Evolutionary conservation across 2,113 vertebrate genomes (phyloP), one percentile per base, ranked within the genome.

Genomic region (Bettongia penicillata): DNA sequence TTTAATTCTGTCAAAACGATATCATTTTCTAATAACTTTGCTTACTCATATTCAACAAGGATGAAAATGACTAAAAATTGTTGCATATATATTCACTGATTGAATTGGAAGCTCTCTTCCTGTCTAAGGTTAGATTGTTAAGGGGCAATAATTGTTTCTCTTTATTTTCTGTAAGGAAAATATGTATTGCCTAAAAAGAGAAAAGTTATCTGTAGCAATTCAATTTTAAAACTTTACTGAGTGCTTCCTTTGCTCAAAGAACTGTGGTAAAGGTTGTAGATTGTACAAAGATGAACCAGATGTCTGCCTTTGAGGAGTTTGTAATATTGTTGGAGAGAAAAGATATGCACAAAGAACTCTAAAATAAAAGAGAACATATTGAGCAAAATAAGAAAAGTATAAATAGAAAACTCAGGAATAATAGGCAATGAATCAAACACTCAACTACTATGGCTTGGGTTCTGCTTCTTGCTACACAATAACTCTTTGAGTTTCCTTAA

Each of bases 161-260:
- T 92, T 96, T 92, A 10, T 0, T 91, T 31, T 94, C 25, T n/a
- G 90, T 51, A 55, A 95, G 10, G 28, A 37, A 93, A 96, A 90
- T 90, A 47, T 47, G 28, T n/a, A 95, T 92, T 14, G 19, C 28
- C 49, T 91, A 94, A 51, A 89, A 93, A 91, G 25, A 19, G 50
- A 90, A 91, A n/a, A 91, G 16, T 26, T 43, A 90, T 89, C 50
- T 92, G 1, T 68, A 49, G 25, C 61, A 94, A 3, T 31, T 53
- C 53, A 93, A 77, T 93, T 91, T 84, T 43, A 43, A 43, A 84
- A 84, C 19, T 84, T 84, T 84, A 22, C n/a, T 43, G n/a, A 84
- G 43, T 43, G n/a, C 19, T 84, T 84, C n/a, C 19, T 43, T 22
- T 43, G 9, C 7, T 84, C n/a, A 84, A 84, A n/a, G n/a, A 22